phyloP scores from a whole-genome alignment of 1,140 invertebrate species.

The Hyles vespertilio region DNA sequence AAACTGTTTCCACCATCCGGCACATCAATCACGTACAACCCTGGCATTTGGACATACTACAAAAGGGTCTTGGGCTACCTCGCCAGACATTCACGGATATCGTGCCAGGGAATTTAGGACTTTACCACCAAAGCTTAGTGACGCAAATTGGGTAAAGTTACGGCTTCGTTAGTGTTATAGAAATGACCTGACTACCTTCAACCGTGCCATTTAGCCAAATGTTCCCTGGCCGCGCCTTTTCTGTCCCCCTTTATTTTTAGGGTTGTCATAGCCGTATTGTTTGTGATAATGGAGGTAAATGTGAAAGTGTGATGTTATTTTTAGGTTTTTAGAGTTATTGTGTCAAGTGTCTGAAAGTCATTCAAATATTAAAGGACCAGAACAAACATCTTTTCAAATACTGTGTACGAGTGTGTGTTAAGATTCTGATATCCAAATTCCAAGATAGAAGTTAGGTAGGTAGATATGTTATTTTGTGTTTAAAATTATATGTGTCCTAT shows the following conservation, averaged over 20 bases:
- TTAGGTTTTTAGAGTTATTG: no score
- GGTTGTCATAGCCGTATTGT: no score
- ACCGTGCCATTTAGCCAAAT: constrained; percentile 40
- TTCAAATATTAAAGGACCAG: no score
- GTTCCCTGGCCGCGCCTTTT: constrained; percentile 25
- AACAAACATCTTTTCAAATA: no score
- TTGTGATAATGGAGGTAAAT: no score
- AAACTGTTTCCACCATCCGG: neutral
- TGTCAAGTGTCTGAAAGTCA: no score
- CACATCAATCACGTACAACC: constrained; percentile 13
- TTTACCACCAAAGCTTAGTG: constrained; percentile 9
- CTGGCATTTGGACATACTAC: constrained; percentile 18
- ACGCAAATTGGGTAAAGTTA: neutral
- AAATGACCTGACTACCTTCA: constrained; percentile 25
- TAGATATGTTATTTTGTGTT: no score
- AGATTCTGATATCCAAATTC: no score
- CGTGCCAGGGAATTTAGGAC: constrained; percentile 4
- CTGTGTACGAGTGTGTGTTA: no score
- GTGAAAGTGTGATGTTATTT: no score
- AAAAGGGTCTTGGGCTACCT: constrained; percentile 12
- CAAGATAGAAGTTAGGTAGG: no score
- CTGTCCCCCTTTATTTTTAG: constrained; percentile 27
- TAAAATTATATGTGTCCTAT: no score
- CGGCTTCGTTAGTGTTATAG: neutral
- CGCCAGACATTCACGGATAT: constrained; percentile 11